These are phyloP conservation scores for Linnaemya tessellans DNA, from an alignment of 2,888 invertebrate species.

Conservation along the genomic window DNA sequence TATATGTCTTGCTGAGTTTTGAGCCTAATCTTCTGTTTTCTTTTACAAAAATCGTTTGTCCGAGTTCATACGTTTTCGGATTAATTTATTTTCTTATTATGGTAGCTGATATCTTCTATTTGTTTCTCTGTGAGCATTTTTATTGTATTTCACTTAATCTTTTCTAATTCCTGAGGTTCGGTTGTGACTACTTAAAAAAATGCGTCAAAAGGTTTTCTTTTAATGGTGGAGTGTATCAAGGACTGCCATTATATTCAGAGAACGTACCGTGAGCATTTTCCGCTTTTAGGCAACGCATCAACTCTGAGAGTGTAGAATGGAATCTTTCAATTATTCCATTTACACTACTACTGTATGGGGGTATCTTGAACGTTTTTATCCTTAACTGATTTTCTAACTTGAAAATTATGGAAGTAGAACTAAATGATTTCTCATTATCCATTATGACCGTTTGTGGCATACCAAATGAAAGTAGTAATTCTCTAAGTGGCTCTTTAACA, in stretches of 20 bases:
- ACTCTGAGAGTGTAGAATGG: background rate
- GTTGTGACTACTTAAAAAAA: background rate
- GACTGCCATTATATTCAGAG: slow-evolving; percentile 3
- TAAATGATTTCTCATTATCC: too few relatives aligned
- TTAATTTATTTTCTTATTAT: slow-evolving; percentile 4
- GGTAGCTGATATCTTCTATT: slow-evolving; percentile 3
- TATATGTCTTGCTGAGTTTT: slow-evolving; percentile 16
- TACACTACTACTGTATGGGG: slow-evolving; percentile 1
- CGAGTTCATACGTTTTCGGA: background rate
- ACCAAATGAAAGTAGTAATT: too few relatives aligned
- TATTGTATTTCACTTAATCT: background rate
- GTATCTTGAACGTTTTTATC: too few relatives aligned
- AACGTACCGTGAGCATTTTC: slow-evolving; percentile 3
- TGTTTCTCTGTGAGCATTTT: background rate
- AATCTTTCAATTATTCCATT: too few relatives aligned
- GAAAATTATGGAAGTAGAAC: too few relatives aligned
- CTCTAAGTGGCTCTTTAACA: too few relatives aligned
- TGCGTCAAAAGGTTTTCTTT: background rate
- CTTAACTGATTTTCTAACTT: too few relatives aligned
- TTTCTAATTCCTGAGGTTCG: background rate
- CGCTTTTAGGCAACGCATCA: background rate
- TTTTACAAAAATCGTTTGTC: slow-evolving; percentile 4
- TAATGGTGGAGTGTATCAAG: background rate
- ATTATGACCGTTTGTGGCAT: too few relatives aligned
- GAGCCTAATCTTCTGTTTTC: slow-evolving; percentile 1